Evolutionary conservation across 2,797 vertebrate genomes (phyloP), one percentile per base, ranked within the genome.

Genomic region (Echeneis naucrates): DNA sequence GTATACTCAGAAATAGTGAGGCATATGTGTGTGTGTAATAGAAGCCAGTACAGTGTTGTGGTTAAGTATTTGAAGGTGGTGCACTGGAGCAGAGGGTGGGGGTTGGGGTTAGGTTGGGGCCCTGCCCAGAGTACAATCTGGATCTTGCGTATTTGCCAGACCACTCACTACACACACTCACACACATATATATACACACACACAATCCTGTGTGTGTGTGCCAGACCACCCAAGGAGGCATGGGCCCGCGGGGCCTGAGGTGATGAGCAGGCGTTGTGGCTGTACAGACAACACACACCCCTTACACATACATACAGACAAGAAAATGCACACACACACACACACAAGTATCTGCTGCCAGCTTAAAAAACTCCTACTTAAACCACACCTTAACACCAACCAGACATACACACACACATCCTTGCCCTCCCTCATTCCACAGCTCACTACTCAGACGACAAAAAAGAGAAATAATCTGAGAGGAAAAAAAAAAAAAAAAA

Each of bases 181-280:
- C 78, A 52, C 71, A 68, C 64, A 66, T 56, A 82, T 38, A 72
- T 68, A 47, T 51, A 61, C 38, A 74, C 37, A 92, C 68, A 72
- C 69, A 89, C 85, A 88, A 86, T 91, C 63, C 85, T 50, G 91
- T 93, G 88, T 92, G 92, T 92, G 92, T 93, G n/a, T n/a, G 93
- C 91, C 93, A 95, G 96, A 95, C 96, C 96, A 97, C 96, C 96
- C 96, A 97, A 88, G 90, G 89, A 95, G 95, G 72, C 83, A 72
- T 90, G 93, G 91, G 91, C 94, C 93, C 91, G 82, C 48, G 76
- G 89, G 94, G 94, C 92, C 92, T 88, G 91, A 95, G 93, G 95
- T 95, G 95, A 95, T 93, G 93, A 95, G 93, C 89, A 93, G 90
- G 87, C 63, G 73, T 92, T 93, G 91, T 74, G 87, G 90, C 88